Evolutionary conservation across 2,797 vertebrate species (phyloP), one percentile per base, ranked within the genome.

Genomic region (Leptoclinus maculatus): DNA sequence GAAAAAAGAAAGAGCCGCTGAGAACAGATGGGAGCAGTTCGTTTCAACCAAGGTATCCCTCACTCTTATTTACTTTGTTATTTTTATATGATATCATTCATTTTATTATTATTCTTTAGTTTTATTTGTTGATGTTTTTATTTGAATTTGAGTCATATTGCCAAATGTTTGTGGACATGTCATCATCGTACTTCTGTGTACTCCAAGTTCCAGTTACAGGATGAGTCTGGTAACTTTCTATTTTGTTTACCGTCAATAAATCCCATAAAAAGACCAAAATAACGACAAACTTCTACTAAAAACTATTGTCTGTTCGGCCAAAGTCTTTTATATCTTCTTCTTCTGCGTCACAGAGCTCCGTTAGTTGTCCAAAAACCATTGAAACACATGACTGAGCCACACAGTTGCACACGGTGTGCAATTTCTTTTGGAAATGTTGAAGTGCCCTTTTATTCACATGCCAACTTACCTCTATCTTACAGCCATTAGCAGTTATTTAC

Each of bases 11-110:
- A 95, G 93, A 83, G 86, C 87, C 41, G 72, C 88, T 59, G 83
- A 90, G 64, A 86, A 79, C 72, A 94, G 89, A 88, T 95, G 94
- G 95, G 93, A 96, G 41, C 91, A 91, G 66, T 94, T 96, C 80
- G 9, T 95, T 80, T 87, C 65, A 62, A 0, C 79, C 17, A 92
- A 88, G 83, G 91, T 91, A 82, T 74, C 38, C 16, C 34, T 38
- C n/a, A 36, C 17, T 8, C 3, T 76, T 38, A n/a, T 45, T 76
- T 29, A 25, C 60, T 5, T 8, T 59, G 21, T n/a, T 43, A 7
- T 25, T 27, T 43, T 43, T 21, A 9, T 4, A 47, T 47, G 21
- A 21, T 10, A 19, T 47, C 14, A 19, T 19, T 19, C 8, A 12
- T 45, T 6, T 5, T 17, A 19, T 17, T 7, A 2, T 7, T 36